Conservation (phyloP, 1,140 invertebrate genomes). For the Diabrotica undecimpunctata region DNA sequence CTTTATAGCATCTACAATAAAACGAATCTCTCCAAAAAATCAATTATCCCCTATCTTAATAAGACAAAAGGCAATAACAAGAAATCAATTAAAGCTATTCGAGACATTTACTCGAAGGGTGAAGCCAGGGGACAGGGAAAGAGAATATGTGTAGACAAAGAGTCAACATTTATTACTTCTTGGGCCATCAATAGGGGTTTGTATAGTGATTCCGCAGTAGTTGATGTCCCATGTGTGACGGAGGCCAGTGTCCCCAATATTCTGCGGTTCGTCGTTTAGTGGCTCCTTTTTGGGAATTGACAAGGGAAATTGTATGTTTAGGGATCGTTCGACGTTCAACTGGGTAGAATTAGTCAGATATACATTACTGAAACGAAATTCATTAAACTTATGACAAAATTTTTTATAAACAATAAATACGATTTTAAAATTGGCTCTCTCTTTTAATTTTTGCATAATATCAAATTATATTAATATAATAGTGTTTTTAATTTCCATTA, state of each 20-base stretch:
- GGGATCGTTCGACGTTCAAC: too few species aligned
- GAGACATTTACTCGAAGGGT: conserved; percentile 1
- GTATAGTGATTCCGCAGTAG: conserved; percentile 9
- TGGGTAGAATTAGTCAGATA: too few species aligned
- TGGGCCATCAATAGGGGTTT: conserved; percentile 11
- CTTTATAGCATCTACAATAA: not conserved
- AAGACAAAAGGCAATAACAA: conserved; percentile 9
- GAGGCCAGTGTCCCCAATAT: not conserved
- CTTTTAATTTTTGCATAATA: too few species aligned
- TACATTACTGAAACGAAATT: too few species aligned
- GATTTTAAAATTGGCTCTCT: too few species aligned
- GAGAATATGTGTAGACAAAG: conserved; percentile 13
- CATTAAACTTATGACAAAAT: too few species aligned
- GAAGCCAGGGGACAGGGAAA: not conserved
- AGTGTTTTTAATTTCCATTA: too few species aligned
- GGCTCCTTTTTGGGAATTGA: not conserved
- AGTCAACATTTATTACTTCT: conserved; percentile 16
- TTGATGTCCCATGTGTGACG: conserved; percentile 9
- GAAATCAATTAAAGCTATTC: conserved; percentile 10
- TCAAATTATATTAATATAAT: too few species aligned
- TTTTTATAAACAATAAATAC: too few species aligned
- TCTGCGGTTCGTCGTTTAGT: not conserved
- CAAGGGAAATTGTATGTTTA: not conserved
- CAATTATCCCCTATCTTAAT: conserved; percentile 8
- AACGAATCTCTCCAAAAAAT: conserved; percentile 8